Evolutionary conservation across 2,888 invertebrate genomes (phyloP), one percentile per base, ranked within the genome.

Genomic region (Dryomyza anilis): DNA sequence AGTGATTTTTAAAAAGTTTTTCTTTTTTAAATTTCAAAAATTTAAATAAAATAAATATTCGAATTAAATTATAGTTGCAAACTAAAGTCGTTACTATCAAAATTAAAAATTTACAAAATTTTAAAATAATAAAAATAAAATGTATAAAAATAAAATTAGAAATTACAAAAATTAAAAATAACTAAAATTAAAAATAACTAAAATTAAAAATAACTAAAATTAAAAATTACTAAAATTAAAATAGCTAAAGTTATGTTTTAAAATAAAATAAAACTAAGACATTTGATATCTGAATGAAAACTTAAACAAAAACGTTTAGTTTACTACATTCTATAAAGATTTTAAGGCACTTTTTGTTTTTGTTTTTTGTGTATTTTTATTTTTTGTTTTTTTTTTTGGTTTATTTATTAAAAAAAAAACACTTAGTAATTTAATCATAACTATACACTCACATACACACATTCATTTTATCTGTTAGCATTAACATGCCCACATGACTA

Each of bases 291-390:
- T 10, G 36, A 55, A 10, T 21, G 4, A 36, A 55, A 53, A 55
- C 27, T 52, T 29, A 27, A 19, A 52, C 16, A 52, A 27, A 23
- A 23, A 33, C 10, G 29, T 14, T 33, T 29, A 30, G 39, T 6
- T 27, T 30, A 52, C 33, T 36, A 59, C 27, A 45, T 57, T 48
- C 19, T 67, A 68, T 57, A 68, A 65, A 58, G 39, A 62, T 68
- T 55, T 67, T 71, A 72, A 72, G 72, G 72, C 72, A 72, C 72
- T 71, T 69, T 66, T 67, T n/a, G n/a, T n/a, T n/a, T n/a, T n/a
- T n/a, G n/a, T n/a, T n/a, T n/a, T n/a, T n/a, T n/a, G n/a, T n/a
- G n/a, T n/a, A n/a, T n/a, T n/a, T n/a, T n/a, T n/a, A n/a, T n/a
- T n/a, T n/a, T n/a, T n/a, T n/a, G n/a, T n/a, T n/a, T n/a, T n/a